Base-by-base conservation (phyloP, 2,888 invertebrate species). In the Nemoura dubitans region DNA sequence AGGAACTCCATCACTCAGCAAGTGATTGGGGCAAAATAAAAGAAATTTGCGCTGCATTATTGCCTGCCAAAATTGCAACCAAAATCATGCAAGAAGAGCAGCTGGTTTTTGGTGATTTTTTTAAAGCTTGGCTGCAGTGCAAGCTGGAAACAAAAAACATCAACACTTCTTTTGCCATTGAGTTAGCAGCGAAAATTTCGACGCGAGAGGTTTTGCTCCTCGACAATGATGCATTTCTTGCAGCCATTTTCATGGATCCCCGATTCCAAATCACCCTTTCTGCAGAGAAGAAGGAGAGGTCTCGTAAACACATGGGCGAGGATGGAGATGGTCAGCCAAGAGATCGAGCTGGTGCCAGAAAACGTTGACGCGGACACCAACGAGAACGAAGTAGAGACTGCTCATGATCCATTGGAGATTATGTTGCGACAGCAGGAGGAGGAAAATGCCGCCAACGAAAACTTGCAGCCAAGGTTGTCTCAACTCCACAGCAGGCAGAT, bases 71-170 rank as follows among this genome's bases (percentile, higher is more conserved):
- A 78, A 78, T 85, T 21, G 85, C 85, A 28, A 78, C 85, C 26
- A 85, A 85, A 78, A 27, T 85, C 25, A 29, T 85, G 76, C 85
- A 85, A 85, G 25, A n/a, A 2, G 85, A 85, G 85, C 42, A 85
- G 25, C 6, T 85, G 36, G 42, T 42, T 5, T 14, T 80, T 26
- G 80, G 80, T 16, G 80, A 80, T 80, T 80, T 80, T 27, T 80
- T 28, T 5, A 80, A 16, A 27, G 80, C 26, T 26, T 80, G 80
- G 80, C 16, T 80, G 76, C n/a, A n/a, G 5, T 76, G 76, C 26
- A 26, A 28, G 28, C 29, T 80, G 16, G 80, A 80, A 3, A 80
- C 80, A 26, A 80, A 80, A 28, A 80, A 26, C 25, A 26, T 80
- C 26, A 27, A 27, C 25, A 80, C 80, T 3, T 3, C 2, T 28